phyloP scores from a whole-genome alignment of 2,113 vertebrate genomes.

The human (Homo sapiens) region DNA sequence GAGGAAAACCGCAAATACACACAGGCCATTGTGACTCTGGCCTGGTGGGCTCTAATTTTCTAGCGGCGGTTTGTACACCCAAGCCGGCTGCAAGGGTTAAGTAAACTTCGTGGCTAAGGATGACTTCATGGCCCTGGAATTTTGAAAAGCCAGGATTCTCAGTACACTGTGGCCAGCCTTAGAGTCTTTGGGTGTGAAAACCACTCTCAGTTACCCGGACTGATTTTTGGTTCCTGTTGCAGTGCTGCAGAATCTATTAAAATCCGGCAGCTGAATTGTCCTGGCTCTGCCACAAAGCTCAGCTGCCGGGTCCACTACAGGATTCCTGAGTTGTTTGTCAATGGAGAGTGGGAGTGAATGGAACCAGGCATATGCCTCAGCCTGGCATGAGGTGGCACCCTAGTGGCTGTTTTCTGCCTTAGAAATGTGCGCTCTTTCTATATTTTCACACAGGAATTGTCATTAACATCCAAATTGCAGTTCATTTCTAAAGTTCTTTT shows the following conservation, averaged over 20 bases:
- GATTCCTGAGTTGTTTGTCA: conserved; percentile 64
- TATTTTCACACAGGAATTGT: background rate
- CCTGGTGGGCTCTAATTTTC: conserved; percentile 49
- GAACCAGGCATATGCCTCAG: conserved; percentile 55
- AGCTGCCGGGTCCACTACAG: conserved; percentile 34
- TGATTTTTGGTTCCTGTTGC: conserved; percentile 38
- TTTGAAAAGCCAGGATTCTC: conserved; percentile 66
- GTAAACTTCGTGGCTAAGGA: conserved; percentile 53
- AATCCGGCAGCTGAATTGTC: conserved; percentile 57
- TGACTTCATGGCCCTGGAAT: conserved; percentile 58
- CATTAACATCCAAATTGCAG: background rate
- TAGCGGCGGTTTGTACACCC: conserved; percentile 57
- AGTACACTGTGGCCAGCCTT: conserved; percentile 21
- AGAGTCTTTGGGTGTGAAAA: conserved; percentile 65
- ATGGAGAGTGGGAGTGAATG: conserved; percentile 63
- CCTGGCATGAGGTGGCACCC: conserved; percentile 82
- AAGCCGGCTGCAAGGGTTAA: conserved; percentile 53
- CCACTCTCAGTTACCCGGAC: conserved; percentile 51
- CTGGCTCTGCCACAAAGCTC: conserved; percentile 56
- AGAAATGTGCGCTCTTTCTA: background rate
- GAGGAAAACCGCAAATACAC: conserved; percentile 66
- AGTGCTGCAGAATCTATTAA: conserved; percentile 53
- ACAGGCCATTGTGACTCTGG: conserved; percentile 69
- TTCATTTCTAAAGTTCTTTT: background rate
- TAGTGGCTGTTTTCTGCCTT: conserved; percentile 75